Conservation (phyloP, 2,113 vertebrate species). For the Notechis scutatus region DNA sequence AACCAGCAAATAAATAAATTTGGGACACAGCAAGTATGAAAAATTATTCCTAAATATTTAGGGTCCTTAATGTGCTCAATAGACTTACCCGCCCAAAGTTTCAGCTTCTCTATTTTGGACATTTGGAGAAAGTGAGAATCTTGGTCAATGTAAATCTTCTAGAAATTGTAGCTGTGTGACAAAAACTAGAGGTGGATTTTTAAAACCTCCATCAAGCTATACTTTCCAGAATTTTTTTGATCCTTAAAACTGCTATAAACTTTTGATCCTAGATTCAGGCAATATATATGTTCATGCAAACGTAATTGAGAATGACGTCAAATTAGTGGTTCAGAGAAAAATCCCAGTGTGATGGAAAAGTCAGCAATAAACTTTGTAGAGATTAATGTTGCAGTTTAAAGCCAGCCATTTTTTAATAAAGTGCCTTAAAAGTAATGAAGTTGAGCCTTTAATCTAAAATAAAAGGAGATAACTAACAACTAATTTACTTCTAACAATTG, state of each 20-base stretch:
- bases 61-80: background rate
- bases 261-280: background rate
- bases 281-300: background rate
- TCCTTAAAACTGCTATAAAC: background rate
- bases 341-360: background rate
- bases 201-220: background rate
- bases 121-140: background rate
- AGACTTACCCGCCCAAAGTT: background rate
- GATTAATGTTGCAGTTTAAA: background rate
- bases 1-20: background rate
- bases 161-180: background rate
- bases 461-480: conserved; percentile 15
- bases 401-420: background rate
- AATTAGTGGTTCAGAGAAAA: background rate
- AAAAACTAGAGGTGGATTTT: background rate
- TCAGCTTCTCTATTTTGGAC: background rate
- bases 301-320: background rate
- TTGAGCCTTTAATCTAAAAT: conserved; percentile 29
- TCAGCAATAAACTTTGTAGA: background rate
- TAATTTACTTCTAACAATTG: conserved; percentile 8
- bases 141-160: background rate
- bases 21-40: background rate
- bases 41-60: background rate
- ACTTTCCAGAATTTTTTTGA: background rate
- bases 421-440: background rate